phyloP scores from a whole-genome alignment of 2,113 vertebrate genomes.

The Paradisaea rubra region DNA sequence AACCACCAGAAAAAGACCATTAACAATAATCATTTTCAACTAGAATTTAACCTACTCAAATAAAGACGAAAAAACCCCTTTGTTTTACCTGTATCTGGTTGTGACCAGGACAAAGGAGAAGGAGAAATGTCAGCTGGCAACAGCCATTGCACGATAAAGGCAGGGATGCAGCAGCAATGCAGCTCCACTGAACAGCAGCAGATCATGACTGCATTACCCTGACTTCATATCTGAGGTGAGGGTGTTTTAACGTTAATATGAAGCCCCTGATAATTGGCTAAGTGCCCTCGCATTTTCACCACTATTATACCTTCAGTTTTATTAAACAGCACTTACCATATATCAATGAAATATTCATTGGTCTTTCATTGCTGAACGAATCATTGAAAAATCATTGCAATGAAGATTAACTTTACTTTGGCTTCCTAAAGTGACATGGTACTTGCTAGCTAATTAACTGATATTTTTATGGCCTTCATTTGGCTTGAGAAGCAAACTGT shows the following conservation, averaged over 20 bases:
- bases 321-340: constrained; percentile 73
- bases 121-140: not conserved
- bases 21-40: not conserved
- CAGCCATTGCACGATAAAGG: not conserved
- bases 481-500: constrained; percentile 60
- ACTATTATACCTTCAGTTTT: constrained; percentile 70
- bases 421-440: constrained; percentile 55
- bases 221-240: constrained; percentile 28
- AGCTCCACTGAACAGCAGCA: not conserved
- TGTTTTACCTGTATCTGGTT: not conserved
- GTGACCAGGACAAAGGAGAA: not conserved
- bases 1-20: not conserved
- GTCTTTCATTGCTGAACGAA: constrained; percentile 72
- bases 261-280: constrained; percentile 64
- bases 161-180: not conserved
- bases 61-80: not conserved
- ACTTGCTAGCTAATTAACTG: constrained; percentile 66
- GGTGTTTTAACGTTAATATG: constrained; percentile 48
- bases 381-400: constrained; percentile 66
- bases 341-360: constrained; percentile 79
- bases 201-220: not conserved
- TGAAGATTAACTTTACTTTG: constrained; percentile 67
- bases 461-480: constrained; percentile 61
- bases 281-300: constrained; percentile 62
- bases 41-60: not conserved